A percentile compares a stretch with the other conserved stretches of the same genome.
These are phyloP conservation scores for Chloropsis cyanopogon DNA, from an alignment of 2,113 vertebrate species.

Conservation along the genomic window DNA sequence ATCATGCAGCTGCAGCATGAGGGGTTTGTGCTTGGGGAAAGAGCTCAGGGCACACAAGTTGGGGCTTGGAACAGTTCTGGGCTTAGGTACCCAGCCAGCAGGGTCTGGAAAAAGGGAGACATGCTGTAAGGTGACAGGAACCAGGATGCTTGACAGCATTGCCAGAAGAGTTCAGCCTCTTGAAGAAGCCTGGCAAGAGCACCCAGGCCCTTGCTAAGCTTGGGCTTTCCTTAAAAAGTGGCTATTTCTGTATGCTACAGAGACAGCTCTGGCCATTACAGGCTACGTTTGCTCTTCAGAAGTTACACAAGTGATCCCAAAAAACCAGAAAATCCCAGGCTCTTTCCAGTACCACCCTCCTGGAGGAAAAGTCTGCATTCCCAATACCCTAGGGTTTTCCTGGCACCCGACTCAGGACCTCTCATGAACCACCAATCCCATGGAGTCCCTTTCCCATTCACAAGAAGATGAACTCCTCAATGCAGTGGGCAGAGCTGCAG, in stretches of 20 bases:
- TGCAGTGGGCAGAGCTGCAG: neutral
- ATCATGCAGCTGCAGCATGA: neutral
- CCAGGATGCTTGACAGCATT: neutral
- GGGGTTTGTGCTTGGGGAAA: too few relatives aligned
- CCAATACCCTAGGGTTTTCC: neutral
- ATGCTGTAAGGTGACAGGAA: neutral
- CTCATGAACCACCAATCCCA: neutral
- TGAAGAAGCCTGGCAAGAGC: neutral
- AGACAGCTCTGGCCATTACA: neutral
- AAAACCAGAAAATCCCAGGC: too few relatives aligned
- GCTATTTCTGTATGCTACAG: neutral
- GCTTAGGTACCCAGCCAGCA: neutral
- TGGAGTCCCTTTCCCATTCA: neutral
- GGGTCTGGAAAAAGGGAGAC: neutral
- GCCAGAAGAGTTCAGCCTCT: neutral
- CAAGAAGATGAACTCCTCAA: accelerated
- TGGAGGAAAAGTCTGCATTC: neutral
- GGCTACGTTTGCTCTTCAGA: neutral
- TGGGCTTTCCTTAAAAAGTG: neutral
- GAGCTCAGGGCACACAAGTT: neutral
- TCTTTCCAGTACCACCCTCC: neutral
- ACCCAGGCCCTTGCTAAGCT: neutral
- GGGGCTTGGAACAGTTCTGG: neutral
- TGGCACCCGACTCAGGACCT: neutral
- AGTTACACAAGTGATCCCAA: neutral